A percentile compares a stretch with the other conserved stretches of the same genome.
phyloP scores from a whole-genome alignment of 2,888 invertebrate genomes.

The Conomelus anceps region DNA sequence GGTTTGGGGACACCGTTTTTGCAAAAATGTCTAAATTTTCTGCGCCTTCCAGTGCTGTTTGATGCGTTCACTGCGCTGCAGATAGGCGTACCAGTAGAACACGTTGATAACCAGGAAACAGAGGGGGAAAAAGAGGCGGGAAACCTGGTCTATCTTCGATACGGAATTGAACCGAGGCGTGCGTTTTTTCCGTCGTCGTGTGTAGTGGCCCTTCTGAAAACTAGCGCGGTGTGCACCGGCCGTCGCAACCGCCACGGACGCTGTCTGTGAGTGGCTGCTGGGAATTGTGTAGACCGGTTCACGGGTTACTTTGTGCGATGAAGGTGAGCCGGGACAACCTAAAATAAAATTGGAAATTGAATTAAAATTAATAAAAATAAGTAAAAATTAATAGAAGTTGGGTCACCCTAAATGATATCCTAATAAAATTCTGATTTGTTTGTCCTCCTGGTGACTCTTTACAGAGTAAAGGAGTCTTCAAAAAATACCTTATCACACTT shows the following conservation, averaged over 20 bases:
- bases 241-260: conserved; percentile 40
- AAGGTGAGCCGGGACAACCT: not conserved
- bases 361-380: too few species aligned
- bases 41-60: not conserved
- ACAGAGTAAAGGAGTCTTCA: too few species aligned
- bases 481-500: too few species aligned
- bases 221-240: conserved; percentile 18
- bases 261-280: conserved; percentile 14
- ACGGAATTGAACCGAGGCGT: conserved; percentile 68
- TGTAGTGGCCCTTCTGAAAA: not conserved
- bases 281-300: conserved; percentile 2
- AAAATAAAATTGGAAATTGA: not conserved
- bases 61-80: conserved; percentile 55
- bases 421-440: too few species aligned
- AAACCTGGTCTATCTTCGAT: conserved; percentile 69
- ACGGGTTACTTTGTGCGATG: too few species aligned
- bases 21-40: not conserved
- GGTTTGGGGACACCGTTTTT: too few species aligned
- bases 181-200: conserved; percentile 42
- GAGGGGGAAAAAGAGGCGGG: conserved; percentile 67
- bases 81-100: conserved; percentile 71
- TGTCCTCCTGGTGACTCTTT: too few species aligned
- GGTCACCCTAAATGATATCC: too few species aligned
- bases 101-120: conserved; percentile 67
- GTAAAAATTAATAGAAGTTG: too few species aligned